Percentiles rank a stretch among this genome's conserved stretches.
Conservation (phyloP, 2,888 invertebrate species). For the Rotaria magnacalcarata region DNA sequence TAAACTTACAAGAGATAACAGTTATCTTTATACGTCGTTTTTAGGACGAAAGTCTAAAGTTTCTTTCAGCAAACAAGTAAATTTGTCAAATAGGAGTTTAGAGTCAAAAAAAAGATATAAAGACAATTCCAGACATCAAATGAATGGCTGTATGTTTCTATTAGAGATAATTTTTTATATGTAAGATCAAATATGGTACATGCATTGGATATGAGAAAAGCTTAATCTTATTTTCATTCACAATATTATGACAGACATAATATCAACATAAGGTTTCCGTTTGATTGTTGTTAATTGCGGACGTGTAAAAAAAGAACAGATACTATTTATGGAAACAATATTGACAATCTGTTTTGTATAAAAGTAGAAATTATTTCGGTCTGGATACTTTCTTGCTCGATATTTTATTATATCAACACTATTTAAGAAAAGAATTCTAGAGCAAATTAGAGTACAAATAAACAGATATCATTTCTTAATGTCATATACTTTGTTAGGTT, state of each 20-base stretch:
- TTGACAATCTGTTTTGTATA: not conserved
- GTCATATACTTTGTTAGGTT: no score
- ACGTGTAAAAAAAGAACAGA: not conserved
- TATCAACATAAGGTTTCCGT: not conserved
- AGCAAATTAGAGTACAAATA: no score
- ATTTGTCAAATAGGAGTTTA: not conserved
- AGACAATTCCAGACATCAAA: no score
- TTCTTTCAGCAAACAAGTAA: not conserved
- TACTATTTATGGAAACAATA: no score
- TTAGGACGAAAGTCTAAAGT: not conserved
- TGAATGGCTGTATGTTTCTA: no score
- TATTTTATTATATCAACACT: no score
- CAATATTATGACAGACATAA: not conserved
- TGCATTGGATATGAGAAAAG: not conserved
- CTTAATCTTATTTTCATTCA: not conserved
- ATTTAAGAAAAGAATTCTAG: no score
- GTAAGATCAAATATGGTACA: not conserved
- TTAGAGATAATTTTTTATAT: not conserved
- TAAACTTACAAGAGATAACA: not conserved
- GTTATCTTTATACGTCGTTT: not conserved
- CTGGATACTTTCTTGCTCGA: not conserved
- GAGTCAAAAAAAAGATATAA: no score
- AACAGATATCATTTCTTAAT: no score
- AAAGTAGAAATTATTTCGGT: not conserved
- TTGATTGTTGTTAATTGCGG: not conserved